Conservation (phyloP, 2,888 invertebrate genomes). For the Asteroscopus sphinx region DNA sequence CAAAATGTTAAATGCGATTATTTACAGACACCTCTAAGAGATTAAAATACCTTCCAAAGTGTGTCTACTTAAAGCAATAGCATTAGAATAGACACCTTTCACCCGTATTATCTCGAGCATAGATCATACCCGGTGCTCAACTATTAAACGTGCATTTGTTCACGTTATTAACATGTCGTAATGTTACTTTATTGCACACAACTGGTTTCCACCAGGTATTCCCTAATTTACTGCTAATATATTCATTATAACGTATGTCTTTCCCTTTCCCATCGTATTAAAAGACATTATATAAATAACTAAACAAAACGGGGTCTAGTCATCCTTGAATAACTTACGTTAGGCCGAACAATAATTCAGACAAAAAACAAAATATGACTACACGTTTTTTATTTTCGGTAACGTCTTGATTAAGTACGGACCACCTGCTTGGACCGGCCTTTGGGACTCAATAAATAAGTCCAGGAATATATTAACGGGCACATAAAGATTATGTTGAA, state of each 20-base stretch:
- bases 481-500: slow-evolving; percentile 84
- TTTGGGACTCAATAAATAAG: slow-evolving; percentile 84
- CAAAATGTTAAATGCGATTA: slow-evolving; percentile 28
- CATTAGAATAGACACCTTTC: slow-evolving; percentile 52
- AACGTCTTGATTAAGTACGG: slow-evolving; percentile 89
- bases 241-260: slow-evolving; percentile 86
- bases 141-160: slow-evolving; percentile 77
- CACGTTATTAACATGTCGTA: slow-evolving; percentile 80
- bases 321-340: slow-evolving; percentile 78
- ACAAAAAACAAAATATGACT: slow-evolving; percentile 83
- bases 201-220: slow-evolving; percentile 73
- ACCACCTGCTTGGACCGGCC: slow-evolving; percentile 86
- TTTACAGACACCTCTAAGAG: slow-evolving; percentile 16
- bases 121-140: slow-evolving; percentile 57
- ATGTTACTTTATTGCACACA: slow-evolving; percentile 76
- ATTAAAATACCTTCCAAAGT: slow-evolving; percentile 18
- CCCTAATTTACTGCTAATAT: slow-evolving; percentile 84
- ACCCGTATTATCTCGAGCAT: slow-evolving; percentile 50
- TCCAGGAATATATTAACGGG: slow-evolving; percentile 82
- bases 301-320: slow-evolving; percentile 77
- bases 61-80: slow-evolving; percentile 24
- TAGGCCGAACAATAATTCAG: slow-evolving; percentile 84
- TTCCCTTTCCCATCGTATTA: slow-evolving; percentile 87
- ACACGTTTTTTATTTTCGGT: slow-evolving; percentile 83
- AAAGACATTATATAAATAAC: slow-evolving; percentile 84